These are phyloP conservation scores for Holothuria scabra DNA, from an alignment of 53 echinoderm and acorn worm species.

Conservation along the genomic window DNA sequence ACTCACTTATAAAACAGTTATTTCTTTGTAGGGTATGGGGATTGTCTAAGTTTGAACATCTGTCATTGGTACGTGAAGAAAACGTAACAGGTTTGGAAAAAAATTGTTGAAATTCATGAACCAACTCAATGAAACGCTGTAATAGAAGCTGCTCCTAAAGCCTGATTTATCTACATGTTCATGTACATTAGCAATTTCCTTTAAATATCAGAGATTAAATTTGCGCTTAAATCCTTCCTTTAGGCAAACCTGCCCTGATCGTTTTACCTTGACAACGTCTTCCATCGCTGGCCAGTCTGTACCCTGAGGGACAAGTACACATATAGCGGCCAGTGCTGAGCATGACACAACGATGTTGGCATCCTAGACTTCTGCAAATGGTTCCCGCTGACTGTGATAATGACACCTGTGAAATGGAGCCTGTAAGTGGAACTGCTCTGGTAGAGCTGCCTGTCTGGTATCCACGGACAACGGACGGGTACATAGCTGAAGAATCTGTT, in stretches of 20 bases:
- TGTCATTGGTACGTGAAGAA: no score
- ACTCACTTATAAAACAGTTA: no score
- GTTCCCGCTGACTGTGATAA: not conserved
- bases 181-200: no score
- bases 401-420: not conserved
- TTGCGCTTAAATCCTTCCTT: not conserved
- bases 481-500: not conserved
- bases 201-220: not conserved
- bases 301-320: constrained; percentile 88
- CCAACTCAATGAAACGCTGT: no score
- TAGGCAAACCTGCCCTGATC: no score
- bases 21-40: no score
- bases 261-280: constrained; percentile 76
- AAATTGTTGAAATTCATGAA: no score
- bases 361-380: constrained; percentile 68
- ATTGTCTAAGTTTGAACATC: no score
- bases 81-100: no score
- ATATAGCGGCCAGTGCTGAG: constrained; percentile 55
- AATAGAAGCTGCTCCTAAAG: no score
- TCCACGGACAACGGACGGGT: constrained; percentile 15
- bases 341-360: constrained; percentile 69
- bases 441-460: constrained; percentile 31
- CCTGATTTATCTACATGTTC: no score
- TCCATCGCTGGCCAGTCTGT: constrained; percentile 66
- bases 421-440: constrained; percentile 13